Evolutionary conservation across 2,113 vertebrate species (phyloP), one percentile per base, ranked within the genome.

Genomic region (Xiphorhynchus elegans): DNA sequence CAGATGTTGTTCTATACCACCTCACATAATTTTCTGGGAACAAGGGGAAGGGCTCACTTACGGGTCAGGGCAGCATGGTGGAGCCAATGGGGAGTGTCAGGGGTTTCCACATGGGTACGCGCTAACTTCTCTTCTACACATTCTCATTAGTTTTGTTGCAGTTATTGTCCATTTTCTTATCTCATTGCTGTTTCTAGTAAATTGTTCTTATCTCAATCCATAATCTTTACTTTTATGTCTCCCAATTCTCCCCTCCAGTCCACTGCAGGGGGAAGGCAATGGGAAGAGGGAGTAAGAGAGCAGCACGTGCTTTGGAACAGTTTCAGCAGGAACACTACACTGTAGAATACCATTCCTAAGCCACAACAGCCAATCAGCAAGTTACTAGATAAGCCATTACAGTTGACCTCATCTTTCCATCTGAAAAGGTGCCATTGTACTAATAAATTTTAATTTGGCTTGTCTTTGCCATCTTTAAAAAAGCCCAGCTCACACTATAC

Each of bases 231-330:
- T 62, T 53, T 47, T 35, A 5, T 35, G 62, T n/a, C 53, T 53
- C 40, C 62, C 62, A 53, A 21, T 53, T 68, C 69, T 53, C 46
- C 28, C 40, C 70, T 53, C n/a, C 47, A 68, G 46, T 9, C 24
- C 0, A 0, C 5, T 8, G 29, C 1, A n/a, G 3, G 4, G 24
- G 12, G 50, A 26, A 67, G 1, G 0, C 10, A 39, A 8, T 2
- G 7, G 8, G 33, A 52, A n/a, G 4, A 2, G 4, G 12, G 26
- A 59, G 4, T 11, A 18, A 74, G 18, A 5, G 21, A 81, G 9
- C 15, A 13, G 19, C 63, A 33, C 21, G 3, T 33, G 40, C 13
- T 44, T 66, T 28, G 28, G 28, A 89, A 8, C 20, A 24, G n/a
- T 33, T 44, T 66, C 20, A 44, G 14, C 29, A 44, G 40, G 13